Base-by-base conservation (phyloP, 2,113 vertebrate genomes). In the Salvelinus alpinus region DNA sequence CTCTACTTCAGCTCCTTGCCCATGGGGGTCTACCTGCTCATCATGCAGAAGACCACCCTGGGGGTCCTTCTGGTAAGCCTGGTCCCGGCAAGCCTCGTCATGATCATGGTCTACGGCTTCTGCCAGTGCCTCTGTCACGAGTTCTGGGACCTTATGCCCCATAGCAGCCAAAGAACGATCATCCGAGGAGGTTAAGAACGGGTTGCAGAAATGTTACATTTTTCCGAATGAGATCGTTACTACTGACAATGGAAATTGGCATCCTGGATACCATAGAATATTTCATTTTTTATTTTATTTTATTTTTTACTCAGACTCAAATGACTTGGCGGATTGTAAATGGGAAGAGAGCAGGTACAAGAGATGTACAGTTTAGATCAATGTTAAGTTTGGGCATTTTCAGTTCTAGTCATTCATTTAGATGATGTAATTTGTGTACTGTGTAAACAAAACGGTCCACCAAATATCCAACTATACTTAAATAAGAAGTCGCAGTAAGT, bases 1-100 rank as follows among this genome's bases (percentile, higher is more conserved):
- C 89, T 99, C 44, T 98, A 98, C 87, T 97, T 98, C 79, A 96
- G 96, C 89, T 99, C 97, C 22, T 89, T 99, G 85, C 97, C 97
- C 60, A 89, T 97, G 82, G 97, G 97, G 57, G 95, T 99, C 72
- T 98, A 99, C 91, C 92, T 99, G 85, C 93, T 99, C 77, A 96
- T 98, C 78, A 95, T 97, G 86, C 96, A 97, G 92, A 95, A 96
- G 82, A 96, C 96, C 20, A 95, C 94, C 25, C 83, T 95, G 0
- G 97, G 96, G 25, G 93, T 97, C 59, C 90, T 99, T 87, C 95
- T 99, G 83, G 95, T 99, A 84, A 97, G 96, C 89, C 94, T 99
- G 57, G 96, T 99, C 79, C 97, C 97, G 11, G 94, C 94, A 14
- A 98, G 96, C 91, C 96, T 99, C 6, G 88, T 97, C 83, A 90